Evolutionary conservation across 2,113 vertebrate species (phyloP).

Genomic region (Micromys minutus): DNA sequence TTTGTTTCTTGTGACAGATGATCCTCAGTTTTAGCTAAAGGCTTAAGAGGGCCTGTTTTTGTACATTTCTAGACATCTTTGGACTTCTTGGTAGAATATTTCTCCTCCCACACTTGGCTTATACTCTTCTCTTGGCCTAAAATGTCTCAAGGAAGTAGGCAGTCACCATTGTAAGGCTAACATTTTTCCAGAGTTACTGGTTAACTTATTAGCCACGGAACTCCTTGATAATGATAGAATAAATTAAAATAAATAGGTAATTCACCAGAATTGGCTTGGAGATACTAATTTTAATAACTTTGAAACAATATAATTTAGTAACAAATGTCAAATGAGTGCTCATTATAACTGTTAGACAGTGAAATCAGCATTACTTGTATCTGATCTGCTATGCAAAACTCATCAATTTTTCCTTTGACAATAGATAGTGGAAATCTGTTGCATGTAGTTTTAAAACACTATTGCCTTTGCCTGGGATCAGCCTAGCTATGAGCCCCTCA

Average conservation of each 20-base stretch:
- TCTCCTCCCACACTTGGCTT: background rate
- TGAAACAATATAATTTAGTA: conserved; percentile 56
- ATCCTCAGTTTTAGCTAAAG: background rate
- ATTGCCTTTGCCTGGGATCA: no score
- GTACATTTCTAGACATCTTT: background rate
- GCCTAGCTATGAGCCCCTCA: no score
- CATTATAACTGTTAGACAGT: conserved; percentile 4
- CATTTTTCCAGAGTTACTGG: background rate
- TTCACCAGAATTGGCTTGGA: conserved; percentile 51
- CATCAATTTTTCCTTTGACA: conserved; percentile 52
- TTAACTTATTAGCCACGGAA: conserved; percentile 42
- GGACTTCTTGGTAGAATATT: background rate
- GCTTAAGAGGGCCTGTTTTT: background rate
- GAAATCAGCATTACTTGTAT: conserved; percentile 36
- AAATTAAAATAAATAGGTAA: background rate
- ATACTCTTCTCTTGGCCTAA: background rate
- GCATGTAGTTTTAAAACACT: no score
- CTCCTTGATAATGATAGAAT: background rate
- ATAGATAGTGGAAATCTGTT: conserved; percentile 22
- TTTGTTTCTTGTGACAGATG: background rate
- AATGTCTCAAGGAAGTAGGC: background rate
- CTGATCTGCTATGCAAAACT: conserved; percentile 46
- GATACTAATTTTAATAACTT: conserved; percentile 52
- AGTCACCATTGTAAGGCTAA: background rate
- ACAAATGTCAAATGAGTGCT: conserved; percentile 37